Evolutionary conservation across 2,888 invertebrate genomes (phyloP), one percentile per base, ranked within the genome.

Genomic region (Aporophyla lueneburgensis): DNA sequence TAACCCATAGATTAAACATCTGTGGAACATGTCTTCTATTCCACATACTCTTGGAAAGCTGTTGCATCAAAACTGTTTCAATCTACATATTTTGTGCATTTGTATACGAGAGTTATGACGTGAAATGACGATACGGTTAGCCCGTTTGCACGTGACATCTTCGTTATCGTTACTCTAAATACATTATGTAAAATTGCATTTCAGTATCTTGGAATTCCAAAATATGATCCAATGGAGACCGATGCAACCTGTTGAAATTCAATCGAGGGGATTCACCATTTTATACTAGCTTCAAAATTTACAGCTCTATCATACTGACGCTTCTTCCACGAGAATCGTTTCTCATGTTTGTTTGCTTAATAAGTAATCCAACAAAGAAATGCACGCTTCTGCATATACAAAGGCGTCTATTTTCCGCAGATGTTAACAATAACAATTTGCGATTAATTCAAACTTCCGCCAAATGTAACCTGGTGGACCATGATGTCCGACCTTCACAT

Each of bases 391-490:
- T 73, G 63, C 59, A 71, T 71, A 66, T 67, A 56, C 75, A 69
- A 74, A 70, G 54, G 73, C 66, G 76, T 67, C 71, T 72, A 78
- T 78, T 87, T 82, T 74, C 63, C 74, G 59, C 69, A 67, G 69
- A 81, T 80, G 63, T 76, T 70, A 83, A 85, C 66, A 83, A 83
- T 81, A 81, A 87, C 72, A 81, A 66, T 76, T 80, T 70, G 66
- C 71, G 74, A 78, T 87, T 84, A 84, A 81, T 85, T 78, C 84
- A 85, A 84, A 89, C 89, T 93, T 92, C 93, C 92, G 91, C 86
- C 84, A 82, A 91, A 89, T 80, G 73, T 89, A 88, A 92, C 91
- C 91, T 86, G 86, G 70, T 83, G 62, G 74, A 59, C 73, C 76
- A 71, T 77, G 80, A 81, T 75, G 74, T 27, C 58, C 76, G 86